Percentiles rank a stretch among this genome's conserved stretches.
Evolutionary conservation across 2,113 vertebrate genomes (phyloP).

Genomic region (Triplophysa dalaica): DNA sequence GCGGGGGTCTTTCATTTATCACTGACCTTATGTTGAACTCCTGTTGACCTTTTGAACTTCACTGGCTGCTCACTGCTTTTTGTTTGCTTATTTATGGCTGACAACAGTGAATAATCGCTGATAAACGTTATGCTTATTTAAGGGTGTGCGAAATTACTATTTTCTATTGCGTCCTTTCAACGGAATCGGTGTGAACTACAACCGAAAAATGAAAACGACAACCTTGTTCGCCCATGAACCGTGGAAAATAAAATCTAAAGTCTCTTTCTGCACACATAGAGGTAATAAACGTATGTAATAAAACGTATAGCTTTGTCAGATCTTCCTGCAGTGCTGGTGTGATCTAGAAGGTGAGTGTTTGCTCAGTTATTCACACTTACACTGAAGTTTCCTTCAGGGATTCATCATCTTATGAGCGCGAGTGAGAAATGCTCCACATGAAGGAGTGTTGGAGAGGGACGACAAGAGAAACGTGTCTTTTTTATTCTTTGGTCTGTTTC

Average conservation of each 20-base stretch:
- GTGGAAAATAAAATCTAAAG: neutral
- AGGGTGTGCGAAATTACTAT: neutral
- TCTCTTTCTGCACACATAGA: neutral
- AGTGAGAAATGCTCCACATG: neutral
- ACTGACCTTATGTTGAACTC: conserved; percentile 27
- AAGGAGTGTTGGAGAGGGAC: neutral
- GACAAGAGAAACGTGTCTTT: neutral
- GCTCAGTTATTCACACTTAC: conserved; percentile 13
- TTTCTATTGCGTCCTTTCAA: neutral
- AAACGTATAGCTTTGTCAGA: neutral
- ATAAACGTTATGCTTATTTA: no score
- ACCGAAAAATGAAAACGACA: no score
- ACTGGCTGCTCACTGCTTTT: neutral
- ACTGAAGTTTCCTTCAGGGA: neutral
- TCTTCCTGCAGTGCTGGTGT: neutral
- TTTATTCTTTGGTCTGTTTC: conserved; percentile 25
- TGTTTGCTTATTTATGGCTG: neutral
- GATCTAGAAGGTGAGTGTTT: conserved; percentile 37
- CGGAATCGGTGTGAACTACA: neutral
- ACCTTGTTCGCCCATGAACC: neutral
- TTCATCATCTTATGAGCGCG: neutral
- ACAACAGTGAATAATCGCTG: no score
- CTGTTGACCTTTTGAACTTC: conserved; percentile 20
- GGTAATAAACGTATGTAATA: neutral
- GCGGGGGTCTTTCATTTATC: neutral